Base-by-base conservation (phyloP, 1,140 invertebrate species). In the Calliopsis andreniformis region DNA sequence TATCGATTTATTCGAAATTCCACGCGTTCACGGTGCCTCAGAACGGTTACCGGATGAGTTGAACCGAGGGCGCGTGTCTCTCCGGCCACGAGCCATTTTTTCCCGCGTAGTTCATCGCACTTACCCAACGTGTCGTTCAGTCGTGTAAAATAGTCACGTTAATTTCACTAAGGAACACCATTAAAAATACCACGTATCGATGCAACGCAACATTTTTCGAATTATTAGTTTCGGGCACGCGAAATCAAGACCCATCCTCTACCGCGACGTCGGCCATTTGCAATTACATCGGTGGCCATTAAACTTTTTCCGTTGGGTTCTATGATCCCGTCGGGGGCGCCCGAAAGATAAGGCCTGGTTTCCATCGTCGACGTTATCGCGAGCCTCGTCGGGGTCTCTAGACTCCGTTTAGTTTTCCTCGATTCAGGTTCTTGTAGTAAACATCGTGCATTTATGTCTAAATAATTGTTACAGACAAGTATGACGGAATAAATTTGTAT, bases 261-360 rank as follows among this genome's bases (percentile, higher is more conserved):
- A 82, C 69, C 69, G 66, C 77, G 63, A 71, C 75, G 84, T 83
- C 86, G 63, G 87, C 87, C 87, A 88, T 88, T 86, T 86, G 84
- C 83, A 85, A 76, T 85, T 77, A 63, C 51, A 43, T 23, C 8
- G 62, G 62, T 39, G 47, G 62, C 71, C 71, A 75, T 75, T 67
- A 67, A 75, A 67, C 47, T 28, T 35, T 73, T 73, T 73, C 62
- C 35, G 20, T 55, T 75, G 62, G 28, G 10, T 45, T 55, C 20
- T 35, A n/a, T 30, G 20, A 64, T 51, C 35, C 14, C 16, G 23
- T 64, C n/a, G 35, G 6, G 32, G 32, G 0, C 28, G 39, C 49
- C 39, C 3, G 10, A 32, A 55, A 14, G 0, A 1, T 55, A 23
- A 64, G 18, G 39, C 5, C 1, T 7, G 4, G n/a, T 64, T 66